A percentile compares a stretch with the other conserved stretches of the same genome.
These are phyloP conservation scores for Xanthorhoe designata DNA, from an alignment of 2,888 invertebrate species.

Conservation along the genomic window DNA sequence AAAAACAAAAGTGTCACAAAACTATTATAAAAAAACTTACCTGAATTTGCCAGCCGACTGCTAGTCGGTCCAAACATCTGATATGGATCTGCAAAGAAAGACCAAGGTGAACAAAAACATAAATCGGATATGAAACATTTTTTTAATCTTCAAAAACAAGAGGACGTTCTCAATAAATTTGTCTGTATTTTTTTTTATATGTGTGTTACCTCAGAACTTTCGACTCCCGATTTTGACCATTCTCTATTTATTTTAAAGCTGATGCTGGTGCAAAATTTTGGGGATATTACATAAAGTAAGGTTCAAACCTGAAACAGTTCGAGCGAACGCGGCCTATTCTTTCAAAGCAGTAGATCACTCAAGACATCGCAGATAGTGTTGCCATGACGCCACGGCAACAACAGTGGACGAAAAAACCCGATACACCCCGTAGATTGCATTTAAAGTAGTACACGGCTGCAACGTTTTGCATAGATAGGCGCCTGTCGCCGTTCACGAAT, in stretches of 20 bases:
- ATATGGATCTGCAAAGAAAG: slow-evolving; percentile 95
- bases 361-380: slow-evolving; percentile 56
- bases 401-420: slow-evolving; percentile 78
- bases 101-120: slow-evolving; percentile 7
- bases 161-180: too few species aligned
- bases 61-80: slow-evolving; percentile 99
- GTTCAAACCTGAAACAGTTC: slow-evolving; percentile 3
- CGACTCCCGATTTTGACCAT: too few species aligned
- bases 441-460: slow-evolving; percentile 77
- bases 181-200: too few species aligned
- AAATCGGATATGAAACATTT: neutral
- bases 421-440: slow-evolving; percentile 83
- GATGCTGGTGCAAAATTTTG: too few species aligned
- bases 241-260: too few species aligned
- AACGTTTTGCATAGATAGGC: slow-evolving; percentile 78
- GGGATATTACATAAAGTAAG: neutral
- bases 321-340: slow-evolving; percentile 19
- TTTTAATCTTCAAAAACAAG: too few species aligned
- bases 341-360: slow-evolving; percentile 43
- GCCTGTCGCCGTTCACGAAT: slow-evolving; percentile 43
- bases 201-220: too few species aligned
- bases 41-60: slow-evolving; percentile 97
- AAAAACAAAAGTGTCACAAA: too few species aligned
- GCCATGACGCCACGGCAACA: slow-evolving; percentile 67
- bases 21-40: slow-evolving; percentile 75